Base-by-base conservation (phyloP, 2,888 invertebrate species). In the Melanchra persicariae region DNA sequence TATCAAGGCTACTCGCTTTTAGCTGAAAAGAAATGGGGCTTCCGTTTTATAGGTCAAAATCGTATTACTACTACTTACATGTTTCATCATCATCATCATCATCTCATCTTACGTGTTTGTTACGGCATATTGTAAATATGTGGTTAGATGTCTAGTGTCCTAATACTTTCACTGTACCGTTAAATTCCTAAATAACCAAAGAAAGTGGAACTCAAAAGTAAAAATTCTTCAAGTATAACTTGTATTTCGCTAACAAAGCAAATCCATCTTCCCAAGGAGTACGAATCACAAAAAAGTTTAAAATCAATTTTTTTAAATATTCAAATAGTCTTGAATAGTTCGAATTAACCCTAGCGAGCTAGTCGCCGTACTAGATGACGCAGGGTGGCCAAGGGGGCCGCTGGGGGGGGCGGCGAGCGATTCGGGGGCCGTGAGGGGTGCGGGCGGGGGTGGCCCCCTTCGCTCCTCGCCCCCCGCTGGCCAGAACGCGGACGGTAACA, bases 401-500 rank as follows among this genome's bases (percentile, higher is more conserved):
- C 81, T 54, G 54, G 54, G 87, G 83, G 87, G 86, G 84, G 86
- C 85, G 86, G 84, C 85, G 82, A 87, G 87, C 85, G 81, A 77
- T 70, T 82, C 76, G 86, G 86, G 77, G 82, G 84, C 73, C 60
- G 80, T 78, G 73, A 79, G 73, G 84, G 57, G 72, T 54, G 59
- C 71, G 80, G 86, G 77, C 70, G 82, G 83, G 74, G 84, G 82
- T 63, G 70, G 70, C 72, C 49, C 68, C 69, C 85, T 79, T 81
- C 85, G 78, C 87, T 85, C 85, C 86, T 80, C 88, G 68, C 77
- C 85, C 86, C 89, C 90, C 90, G 87, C 87, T 87, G 91, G 91
- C 92, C 93, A 92, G 93, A 91, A 93, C 94, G 93, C 94, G 94
- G 95, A 94, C 95, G 95, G 95, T 95, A 95, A 95, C 95, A 95